A percentile compares a stretch with the other conserved stretches of the same genome.
Evolutionary conservation across 2,888 invertebrate genomes (phyloP).

Genomic region (Teleogryllus oceanicus): DNA sequence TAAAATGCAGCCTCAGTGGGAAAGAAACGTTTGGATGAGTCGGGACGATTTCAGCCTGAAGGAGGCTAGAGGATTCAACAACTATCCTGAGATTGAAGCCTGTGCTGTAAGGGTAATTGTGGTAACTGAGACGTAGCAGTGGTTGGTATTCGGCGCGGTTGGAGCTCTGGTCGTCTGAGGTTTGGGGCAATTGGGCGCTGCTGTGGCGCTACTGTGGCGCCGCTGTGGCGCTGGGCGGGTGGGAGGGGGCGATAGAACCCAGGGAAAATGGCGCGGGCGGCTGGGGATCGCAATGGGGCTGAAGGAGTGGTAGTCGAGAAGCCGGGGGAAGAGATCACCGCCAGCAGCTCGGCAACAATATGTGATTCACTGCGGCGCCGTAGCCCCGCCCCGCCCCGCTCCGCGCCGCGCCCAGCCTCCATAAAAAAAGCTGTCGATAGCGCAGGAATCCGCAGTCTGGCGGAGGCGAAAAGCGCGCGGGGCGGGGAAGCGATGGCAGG

Average conservation of each 20-base stretch:
- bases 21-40: too few species aligned
- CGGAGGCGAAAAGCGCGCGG: background rate
- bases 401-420: background rate
- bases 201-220: background rate
- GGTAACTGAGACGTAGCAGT: too few species aligned
- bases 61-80: too few species aligned
- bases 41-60: too few species aligned
- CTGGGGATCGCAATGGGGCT: background rate
- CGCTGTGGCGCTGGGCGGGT: background rate
- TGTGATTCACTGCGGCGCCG: background rate
- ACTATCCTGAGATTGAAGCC: too few species aligned
- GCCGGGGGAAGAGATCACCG: background rate
- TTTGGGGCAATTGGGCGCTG: too few species aligned
- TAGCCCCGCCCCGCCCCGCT: background rate
- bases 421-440: background rate
- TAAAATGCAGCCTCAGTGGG: too few species aligned
- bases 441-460: background rate
- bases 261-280: background rate
- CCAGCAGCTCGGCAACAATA: background rate
- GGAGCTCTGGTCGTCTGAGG: too few species aligned
- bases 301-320: background rate
- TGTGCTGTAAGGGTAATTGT: too few species aligned
- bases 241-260: background rate
- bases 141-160: too few species aligned
- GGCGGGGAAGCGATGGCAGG: too few species aligned